A percentile compares a stretch with the other conserved stretches of the same genome.
Conservation (phyloP, 1,140 invertebrate species). For the Cepaea nemoralis region DNA sequence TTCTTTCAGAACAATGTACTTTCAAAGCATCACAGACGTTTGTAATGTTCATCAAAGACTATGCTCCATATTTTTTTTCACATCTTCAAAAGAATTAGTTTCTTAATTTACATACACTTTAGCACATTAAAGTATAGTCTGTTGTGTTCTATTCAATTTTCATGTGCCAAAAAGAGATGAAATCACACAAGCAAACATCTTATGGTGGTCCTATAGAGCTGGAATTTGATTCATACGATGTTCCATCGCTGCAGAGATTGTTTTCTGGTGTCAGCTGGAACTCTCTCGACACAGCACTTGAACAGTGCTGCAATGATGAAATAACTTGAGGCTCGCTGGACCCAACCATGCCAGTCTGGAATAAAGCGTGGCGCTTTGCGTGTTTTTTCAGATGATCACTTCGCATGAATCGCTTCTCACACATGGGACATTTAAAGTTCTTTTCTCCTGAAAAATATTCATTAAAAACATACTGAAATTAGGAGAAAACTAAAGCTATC, state of each 20-base stretch:
- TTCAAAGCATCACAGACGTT: no score
- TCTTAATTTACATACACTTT: no score
- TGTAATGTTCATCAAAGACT: no score
- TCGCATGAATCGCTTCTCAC: constrained; percentile 92
- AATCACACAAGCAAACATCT: background rate
- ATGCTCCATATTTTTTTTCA: no score
- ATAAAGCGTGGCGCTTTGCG: constrained; percentile 70
- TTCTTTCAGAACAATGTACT: no score
- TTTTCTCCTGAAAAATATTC: constrained; percentile 79
- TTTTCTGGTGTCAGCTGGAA: background rate
- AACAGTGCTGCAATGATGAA: background rate
- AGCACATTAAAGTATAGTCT: no score
- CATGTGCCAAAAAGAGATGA: no score
- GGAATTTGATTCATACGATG: constrained; percentile 24
- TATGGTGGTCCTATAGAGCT: constrained; percentile 7
- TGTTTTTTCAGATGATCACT: constrained; percentile 75
- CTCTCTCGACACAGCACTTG: no score
- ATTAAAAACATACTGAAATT: no score
- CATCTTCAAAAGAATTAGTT: no score
- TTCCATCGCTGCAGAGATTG: constrained; percentile 23
- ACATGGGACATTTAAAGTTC: constrained; percentile 89
- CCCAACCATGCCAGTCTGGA: constrained; percentile 58
- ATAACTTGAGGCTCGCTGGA: constrained; percentile 34
- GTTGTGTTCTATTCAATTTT: no score
- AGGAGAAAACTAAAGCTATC: no score